Percentiles rank a stretch among this genome's conserved stretches.
Conservation (phyloP, 2,888 invertebrate genomes). For the Patella caerulea region DNA sequence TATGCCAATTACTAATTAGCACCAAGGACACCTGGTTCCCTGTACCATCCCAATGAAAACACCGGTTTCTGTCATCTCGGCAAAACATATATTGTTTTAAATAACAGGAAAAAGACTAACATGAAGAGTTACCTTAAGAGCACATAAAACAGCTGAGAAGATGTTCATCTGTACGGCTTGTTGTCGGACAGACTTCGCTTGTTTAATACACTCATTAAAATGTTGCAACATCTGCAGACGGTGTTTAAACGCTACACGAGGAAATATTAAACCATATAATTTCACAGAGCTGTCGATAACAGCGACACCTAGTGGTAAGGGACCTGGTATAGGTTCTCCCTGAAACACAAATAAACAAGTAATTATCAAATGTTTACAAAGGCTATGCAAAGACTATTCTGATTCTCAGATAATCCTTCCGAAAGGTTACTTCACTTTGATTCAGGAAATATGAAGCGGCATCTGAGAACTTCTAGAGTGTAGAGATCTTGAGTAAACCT, state of each 20-base stretch:
- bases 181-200: slow-evolving; percentile 91
- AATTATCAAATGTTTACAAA: background rate
- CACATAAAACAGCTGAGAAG: slow-evolving; percentile 91
- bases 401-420: no score
- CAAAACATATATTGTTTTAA: no score
- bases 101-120: no score
- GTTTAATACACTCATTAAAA: slow-evolving; percentile 91
- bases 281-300: slow-evolving; percentile 95
- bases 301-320: slow-evolving; percentile 91
- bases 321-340: slow-evolving; percentile 69
- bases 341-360: slow-evolving; percentile 31
- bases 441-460: no score
- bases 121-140: slow-evolving; percentile 76
- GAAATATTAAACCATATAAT: slow-evolving; percentile 94
- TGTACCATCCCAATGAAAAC: no score
- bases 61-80: no score
- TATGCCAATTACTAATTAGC: no score
- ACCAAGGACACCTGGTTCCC: no score
- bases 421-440: background rate
- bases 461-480: no score
- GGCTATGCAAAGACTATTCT: no score
- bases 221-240: slow-evolving; percentile 97
- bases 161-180: slow-evolving; percentile 97
- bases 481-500: no score
- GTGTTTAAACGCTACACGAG: slow-evolving; percentile 91